A percentile compares a stretch with the other conserved stretches of the same genome.
Conservation (phyloP, 1,140 invertebrate species). For the Chionoecetes opilio region DNA sequence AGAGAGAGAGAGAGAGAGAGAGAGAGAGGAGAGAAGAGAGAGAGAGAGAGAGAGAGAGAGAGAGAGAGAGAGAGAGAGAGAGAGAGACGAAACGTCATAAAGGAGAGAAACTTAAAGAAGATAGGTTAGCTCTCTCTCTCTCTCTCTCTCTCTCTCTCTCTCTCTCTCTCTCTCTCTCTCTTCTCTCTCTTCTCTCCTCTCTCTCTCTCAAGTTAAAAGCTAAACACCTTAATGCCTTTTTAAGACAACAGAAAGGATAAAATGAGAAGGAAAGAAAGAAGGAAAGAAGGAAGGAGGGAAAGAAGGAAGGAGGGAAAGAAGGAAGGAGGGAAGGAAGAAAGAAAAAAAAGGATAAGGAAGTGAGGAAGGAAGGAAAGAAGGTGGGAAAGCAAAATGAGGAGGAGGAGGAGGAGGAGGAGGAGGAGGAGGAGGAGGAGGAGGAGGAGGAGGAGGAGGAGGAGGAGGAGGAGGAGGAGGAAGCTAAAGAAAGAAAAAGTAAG, state of each 20-base stretch:
- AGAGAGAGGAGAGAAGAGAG: not conserved
- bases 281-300: not conserved
- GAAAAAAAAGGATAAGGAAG: not conserved
- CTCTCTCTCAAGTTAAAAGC: constrained; percentile 15
- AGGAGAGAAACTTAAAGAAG: not conserved
- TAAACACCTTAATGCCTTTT: not conserved
- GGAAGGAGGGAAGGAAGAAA: not conserved
- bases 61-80: constrained; percentile 4
- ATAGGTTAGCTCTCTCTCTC: constrained; percentile 42
- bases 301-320: not conserved
- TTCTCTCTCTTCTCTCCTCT: not conserved
- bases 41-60: constrained; percentile 27
- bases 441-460: constrained; percentile 6
- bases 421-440: not conserved
- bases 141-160: constrained; percentile 40
- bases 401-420: not conserved
- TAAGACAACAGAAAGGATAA: not conserved
- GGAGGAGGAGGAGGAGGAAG: not conserved
- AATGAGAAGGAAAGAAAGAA: not conserved
- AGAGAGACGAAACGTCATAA: not conserved
- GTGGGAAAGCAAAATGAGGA: too few relatives aligned
- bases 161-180: constrained; percentile 9
- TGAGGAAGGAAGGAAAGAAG: too few relatives aligned
- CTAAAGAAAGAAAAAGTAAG: not conserved
- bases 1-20: constrained; percentile 2